These are phyloP conservation scores for Tipula unca DNA, from an alignment of 2,888 invertebrate species.

Conservation along the genomic window DNA sequence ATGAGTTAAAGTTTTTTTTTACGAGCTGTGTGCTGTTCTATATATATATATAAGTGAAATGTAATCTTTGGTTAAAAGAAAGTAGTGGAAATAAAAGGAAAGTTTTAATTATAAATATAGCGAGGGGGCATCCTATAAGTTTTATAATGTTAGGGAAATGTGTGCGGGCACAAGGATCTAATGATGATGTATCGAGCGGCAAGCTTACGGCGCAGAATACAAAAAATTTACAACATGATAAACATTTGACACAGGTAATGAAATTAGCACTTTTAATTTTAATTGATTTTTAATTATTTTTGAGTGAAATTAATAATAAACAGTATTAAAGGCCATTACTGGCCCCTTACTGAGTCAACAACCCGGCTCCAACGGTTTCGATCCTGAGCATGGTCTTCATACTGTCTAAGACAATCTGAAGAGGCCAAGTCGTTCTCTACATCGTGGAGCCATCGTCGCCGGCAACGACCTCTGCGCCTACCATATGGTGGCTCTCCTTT, in stretches of 20 bases:
- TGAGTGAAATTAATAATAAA: too few species aligned
- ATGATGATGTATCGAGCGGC: conserved; percentile 54
- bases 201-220: background rate
- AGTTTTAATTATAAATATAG: background rate
- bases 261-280: too few species aligned
- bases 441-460: too few species aligned
- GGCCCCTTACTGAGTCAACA: too few species aligned
- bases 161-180: conserved; percentile 58
- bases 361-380: too few species aligned
- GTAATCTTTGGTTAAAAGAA: background rate
- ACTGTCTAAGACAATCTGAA: too few species aligned
- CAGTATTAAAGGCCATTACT: too few species aligned
- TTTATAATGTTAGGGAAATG: conserved; percentile 39
- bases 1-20: background rate
- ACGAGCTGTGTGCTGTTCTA: background rate
- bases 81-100: background rate
- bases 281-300: too few species aligned
- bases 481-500: too few species aligned
- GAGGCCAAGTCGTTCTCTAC: too few species aligned
- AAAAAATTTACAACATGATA: background rate
- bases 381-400: too few species aligned
- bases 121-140: background rate
- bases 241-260: background rate
- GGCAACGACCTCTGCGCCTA: too few species aligned
- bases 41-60: background rate